Evolutionary conservation across 2,113 vertebrate genomes (phyloP).

Genomic region (Phalacrocorax aristotelis): DNA sequence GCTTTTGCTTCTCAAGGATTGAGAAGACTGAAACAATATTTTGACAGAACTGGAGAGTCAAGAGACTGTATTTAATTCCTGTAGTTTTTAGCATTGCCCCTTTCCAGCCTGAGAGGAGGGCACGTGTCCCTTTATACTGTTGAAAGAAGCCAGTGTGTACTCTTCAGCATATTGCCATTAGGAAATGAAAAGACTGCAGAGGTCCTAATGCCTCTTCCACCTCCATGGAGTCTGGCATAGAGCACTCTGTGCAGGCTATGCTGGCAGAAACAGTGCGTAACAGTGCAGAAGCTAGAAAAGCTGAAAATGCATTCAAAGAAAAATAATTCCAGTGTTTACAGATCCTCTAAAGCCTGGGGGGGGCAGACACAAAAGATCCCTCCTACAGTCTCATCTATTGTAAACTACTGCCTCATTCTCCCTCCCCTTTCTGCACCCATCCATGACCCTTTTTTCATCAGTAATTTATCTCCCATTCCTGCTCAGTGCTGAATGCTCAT

Average conservation of each 20-base stretch:
- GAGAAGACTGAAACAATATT: neutral
- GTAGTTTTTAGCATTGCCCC: neutral
- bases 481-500: neutral
- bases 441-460: neutral
- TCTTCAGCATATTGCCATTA: neutral
- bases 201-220: neutral
- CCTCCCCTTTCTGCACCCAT: neutral
- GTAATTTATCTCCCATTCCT: neutral
- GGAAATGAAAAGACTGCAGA: neutral
- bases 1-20: neutral
- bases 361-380: neutral
- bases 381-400: neutral
- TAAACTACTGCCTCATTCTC: neutral
- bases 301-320: constrained; percentile 25
- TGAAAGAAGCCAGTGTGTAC: neutral
- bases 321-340: constrained; percentile 51
- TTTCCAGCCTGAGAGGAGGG: neutral
- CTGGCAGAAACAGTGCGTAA: neutral
- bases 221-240: neutral
- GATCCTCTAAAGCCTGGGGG: neutral
- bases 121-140: neutral
- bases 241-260: neutral
- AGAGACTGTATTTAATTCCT: neutral
- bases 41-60: neutral
- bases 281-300: constrained; percentile 18